Base-by-base conservation (phyloP, 2,797 vertebrate species). In the Phoeniculus purpureus region DNA sequence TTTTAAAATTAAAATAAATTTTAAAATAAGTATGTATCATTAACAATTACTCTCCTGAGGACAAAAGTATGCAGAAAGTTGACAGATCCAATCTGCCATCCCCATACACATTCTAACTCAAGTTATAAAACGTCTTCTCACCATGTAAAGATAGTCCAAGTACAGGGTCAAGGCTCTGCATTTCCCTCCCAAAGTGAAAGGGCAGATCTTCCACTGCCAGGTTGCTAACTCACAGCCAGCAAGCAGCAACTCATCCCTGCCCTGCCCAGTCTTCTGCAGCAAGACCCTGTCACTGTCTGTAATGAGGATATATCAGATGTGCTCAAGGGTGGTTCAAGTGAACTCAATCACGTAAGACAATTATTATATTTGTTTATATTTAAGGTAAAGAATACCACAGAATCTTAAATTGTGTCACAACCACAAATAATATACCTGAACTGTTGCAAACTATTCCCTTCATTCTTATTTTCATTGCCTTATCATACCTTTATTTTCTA, bases 181-280 rank as follows among this genome's bases (percentile, higher is more conserved):
- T 96, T 95, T 94, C 87, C 92, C 97, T 96, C 96, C 93, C 64
- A 4, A 94, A 96, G 83, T 5, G 62, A 59, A 95, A 94, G 92
- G 96, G 93, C 95, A 87, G 91, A 80, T 92, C 95, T 92, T 59
- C 79, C 48, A 86, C 95, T 96, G 97, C 97, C 97, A 97, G 95
- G 59, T 97, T 43, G 93, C 97, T 89, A 90, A 74, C 56, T 27
- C 56, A 59, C 78, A 93, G 90, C 84, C 91, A 76, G 58, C 74
- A 81, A 60, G 88, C 93, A 51, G 80, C 94, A 87, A 89, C 93
- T 92, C 85, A 12, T 19, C 85, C 79, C 87, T 31, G 20, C 15
- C 59, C 31, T 93, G 93, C 92, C 77, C 43, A 52, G 66, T 92
- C 74, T 55, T 56, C 43, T 64, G 71, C 68, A 76, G 47, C 18